These are phyloP conservation scores for Danio tinwini DNA, from an alignment of 2,797 vertebrate species.

Conservation along the genomic window DNA sequence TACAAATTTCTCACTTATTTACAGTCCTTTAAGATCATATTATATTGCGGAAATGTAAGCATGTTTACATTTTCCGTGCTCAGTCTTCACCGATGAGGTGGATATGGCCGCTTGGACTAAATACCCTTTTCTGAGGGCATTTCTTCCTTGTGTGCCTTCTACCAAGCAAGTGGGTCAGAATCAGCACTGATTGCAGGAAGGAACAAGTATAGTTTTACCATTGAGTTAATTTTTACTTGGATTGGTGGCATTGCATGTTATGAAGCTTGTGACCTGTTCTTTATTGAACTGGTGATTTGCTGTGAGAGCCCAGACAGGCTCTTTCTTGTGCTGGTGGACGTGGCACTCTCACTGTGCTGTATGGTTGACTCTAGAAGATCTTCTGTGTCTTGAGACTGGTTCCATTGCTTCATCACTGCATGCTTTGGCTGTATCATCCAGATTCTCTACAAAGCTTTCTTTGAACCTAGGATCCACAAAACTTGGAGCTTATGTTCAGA, in stretches of 20 bases:
- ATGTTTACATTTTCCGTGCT: too few relatives aligned
- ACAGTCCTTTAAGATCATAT: too few relatives aligned
- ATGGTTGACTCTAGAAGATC: neutral
- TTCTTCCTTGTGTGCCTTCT: conserved; percentile 7
- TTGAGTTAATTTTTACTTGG: neutral
- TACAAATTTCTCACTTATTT: too few relatives aligned
- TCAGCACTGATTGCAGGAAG: too few relatives aligned
- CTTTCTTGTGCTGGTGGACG: neutral
- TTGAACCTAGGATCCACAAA: too few relatives aligned
- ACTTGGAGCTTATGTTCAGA: too few relatives aligned
- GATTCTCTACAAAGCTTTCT: too few relatives aligned
- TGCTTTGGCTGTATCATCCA: conserved; percentile 30
- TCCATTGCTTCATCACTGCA: conserved; percentile 10
- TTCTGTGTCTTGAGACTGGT: neutral
- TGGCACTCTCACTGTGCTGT: neutral
- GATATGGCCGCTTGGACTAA: too few relatives aligned
- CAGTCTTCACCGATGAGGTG: too few relatives aligned
- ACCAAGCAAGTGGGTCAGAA: neutral
- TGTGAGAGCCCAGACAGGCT: neutral
- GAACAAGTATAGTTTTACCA: too few relatives aligned
- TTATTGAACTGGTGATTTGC: conserved; percentile 1
- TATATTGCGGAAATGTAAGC: too few relatives aligned
- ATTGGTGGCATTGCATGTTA: neutral
- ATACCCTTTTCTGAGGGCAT: neutral
- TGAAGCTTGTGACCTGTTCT: conserved; percentile 4